Evolutionary conservation across 1,140 invertebrate species (phyloP), one percentile per base, ranked within the genome.

Genomic region (Rhizoglyphus robini): DNA sequence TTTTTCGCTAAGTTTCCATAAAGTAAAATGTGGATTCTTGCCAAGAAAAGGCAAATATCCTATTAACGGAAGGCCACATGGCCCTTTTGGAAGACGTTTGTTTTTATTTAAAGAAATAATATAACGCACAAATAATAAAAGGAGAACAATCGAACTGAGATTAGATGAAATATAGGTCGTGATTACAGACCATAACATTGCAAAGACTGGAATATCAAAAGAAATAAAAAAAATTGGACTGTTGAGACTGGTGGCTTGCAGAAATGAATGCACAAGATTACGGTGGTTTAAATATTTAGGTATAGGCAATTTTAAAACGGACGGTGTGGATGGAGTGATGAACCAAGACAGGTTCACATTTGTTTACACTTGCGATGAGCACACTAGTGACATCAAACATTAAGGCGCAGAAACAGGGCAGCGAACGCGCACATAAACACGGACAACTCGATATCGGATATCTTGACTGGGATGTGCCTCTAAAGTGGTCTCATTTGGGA

Each of bases 41-140:
- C 66, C 63, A 4, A 70, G 3, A 47, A 67, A 70, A 11, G 68
- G 69, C 23, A 70, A 57, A 65, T 70, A 69, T 23, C 69, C 69
- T 13, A 70, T 27, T 29, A 67, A 18, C 5, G 69, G 69, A n/a
- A 70, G n/a, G 3, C 69, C 69, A n/a, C 3, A 48, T 2, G 69
- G 69, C 36, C 69, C 69, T 46, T 65, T 68, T 32, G 65, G 68
- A 15, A 64, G 29, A 49, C 47, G 63, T 38, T 64, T 64, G 20
- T 30, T 20, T 49, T 49, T 64, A 5, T 30, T 48, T 18, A 49
- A 27, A n/a, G 41, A 48, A 25, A 47, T 32, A 8, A 64, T 8
- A 27, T 48, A 49, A 18, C 27, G 41, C 1, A 64, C 3, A 57
- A 64, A 64, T 32, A 64, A 36, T 1, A 64, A n/a, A 2, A 64